Evolutionary conservation across 2,888 invertebrate genomes (phyloP).

Genomic region (Drosophila fungiperda): DNA sequence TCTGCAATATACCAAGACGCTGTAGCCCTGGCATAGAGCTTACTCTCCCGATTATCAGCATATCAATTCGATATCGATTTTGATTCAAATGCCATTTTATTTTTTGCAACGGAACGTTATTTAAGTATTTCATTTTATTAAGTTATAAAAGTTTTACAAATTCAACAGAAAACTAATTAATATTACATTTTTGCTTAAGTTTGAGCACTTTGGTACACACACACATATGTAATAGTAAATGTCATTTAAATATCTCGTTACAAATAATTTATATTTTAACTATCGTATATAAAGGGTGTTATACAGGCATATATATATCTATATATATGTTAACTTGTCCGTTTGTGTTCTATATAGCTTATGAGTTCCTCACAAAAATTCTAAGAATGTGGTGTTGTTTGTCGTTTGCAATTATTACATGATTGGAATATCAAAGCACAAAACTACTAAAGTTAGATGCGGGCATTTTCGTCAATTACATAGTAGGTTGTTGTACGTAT

Average conservation of each 20-base stretch:
- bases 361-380: conserved; percentile 50
- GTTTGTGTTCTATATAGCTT: conserved; percentile 48
- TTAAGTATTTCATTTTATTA: conserved; percentile 63
- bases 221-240: conserved; percentile 61
- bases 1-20: neutral
- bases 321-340: conserved; percentile 59
- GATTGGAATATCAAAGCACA: conserved; percentile 71
- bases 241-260: conserved; percentile 65
- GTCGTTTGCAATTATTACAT: conserved; percentile 54
- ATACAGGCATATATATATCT: conserved; percentile 41
- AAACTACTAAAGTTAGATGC: conserved; percentile 50
- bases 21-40: conserved; percentile 25
- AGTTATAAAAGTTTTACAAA: conserved; percentile 72
- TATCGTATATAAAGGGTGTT: conserved; percentile 57
- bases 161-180: conserved; percentile 72
- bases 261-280: conserved; percentile 58
- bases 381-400: conserved; percentile 60
- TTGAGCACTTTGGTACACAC: conserved; percentile 81
- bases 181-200: conserved; percentile 65
- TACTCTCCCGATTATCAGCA: conserved; percentile 6
- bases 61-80: neutral
- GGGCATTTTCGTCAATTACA: conserved; percentile 52
- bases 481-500: conserved; percentile 39
- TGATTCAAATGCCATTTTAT: neutral
- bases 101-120: conserved; percentile 12